These are phyloP conservation scores for Rhabdophis nuchalis DNA, from an alignment of 2,797 vertebrate species.

Conservation along the genomic window DNA sequence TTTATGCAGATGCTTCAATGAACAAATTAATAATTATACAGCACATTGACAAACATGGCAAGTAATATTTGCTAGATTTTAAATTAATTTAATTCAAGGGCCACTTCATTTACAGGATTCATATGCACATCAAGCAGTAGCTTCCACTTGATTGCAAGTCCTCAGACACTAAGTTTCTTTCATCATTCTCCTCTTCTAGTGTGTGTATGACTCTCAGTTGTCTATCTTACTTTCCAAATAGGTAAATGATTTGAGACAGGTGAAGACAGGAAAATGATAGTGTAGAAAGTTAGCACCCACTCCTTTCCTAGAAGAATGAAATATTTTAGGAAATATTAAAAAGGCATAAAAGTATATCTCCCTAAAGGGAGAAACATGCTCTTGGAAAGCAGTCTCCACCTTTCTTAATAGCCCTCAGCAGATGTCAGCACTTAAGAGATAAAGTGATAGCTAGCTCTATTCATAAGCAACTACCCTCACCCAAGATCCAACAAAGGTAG, in stretches of 20 bases:
- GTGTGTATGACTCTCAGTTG: slow-evolving; percentile 38
- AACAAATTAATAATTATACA: slow-evolving; percentile 85
- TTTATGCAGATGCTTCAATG: slow-evolving; percentile 79
- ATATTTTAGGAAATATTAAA: no score
- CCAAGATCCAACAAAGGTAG: no score
- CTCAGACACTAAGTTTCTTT: slow-evolving; percentile 69
- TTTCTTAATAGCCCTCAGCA: no score
- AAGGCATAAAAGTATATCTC: no score
- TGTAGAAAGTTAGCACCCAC: no score
- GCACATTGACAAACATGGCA: slow-evolving; percentile 79
- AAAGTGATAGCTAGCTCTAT: no score
- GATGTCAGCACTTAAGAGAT: no score
- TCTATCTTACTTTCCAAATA: slow-evolving; percentile 68
- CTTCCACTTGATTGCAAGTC: slow-evolving; percentile 73
- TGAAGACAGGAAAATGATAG: slow-evolving; percentile 68
- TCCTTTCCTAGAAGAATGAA: no score
- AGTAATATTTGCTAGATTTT: slow-evolving; percentile 82
- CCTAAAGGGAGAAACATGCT: no score
- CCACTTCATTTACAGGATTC: slow-evolving; percentile 80
- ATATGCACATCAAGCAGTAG: slow-evolving; percentile 72
- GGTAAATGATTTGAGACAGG: slow-evolving; percentile 65
- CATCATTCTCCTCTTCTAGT: slow-evolving; percentile 57
- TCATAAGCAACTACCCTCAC: no score
- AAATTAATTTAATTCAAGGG: slow-evolving; percentile 83
- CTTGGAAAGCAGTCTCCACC: no score